Evolutionary conservation across 2,797 vertebrate species (phyloP), one percentile per base, ranked within the genome.

Genomic region (Spheniscus humboldti): DNA sequence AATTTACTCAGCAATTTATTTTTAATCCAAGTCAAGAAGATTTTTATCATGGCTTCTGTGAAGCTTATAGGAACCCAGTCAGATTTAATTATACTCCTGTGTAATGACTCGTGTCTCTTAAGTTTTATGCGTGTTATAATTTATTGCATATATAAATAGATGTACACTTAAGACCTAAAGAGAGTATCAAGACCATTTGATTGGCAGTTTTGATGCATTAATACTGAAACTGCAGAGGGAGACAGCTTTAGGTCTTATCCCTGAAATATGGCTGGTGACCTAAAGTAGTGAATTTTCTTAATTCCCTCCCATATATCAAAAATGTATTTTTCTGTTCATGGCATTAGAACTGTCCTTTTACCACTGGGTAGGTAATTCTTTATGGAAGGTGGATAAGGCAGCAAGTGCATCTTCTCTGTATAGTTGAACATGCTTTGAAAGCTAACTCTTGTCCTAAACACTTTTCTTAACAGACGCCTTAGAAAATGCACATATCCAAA

Each of bases 1-100:
- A 91, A 97, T 98, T 98, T 96, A 88, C 90, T 95, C 69, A 91
- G 94, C 71, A 95, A 96, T 97, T 97, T 96, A 92, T 94, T 94
- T 94, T 97, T 97, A 96, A 96, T 97, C 86, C 53, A 82, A 88
- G 47, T 86, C 60, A 80, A 64, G 89, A 93, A 88, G 85, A 87
- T 90, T 78, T 97, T 97, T 96, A 95, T 95, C 35, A 27, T 56
- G 72, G 88, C 82, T 97, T 94, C 90, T 91, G 17, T 67, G 88
- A 96, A 93, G 85, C 62, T 59, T 68, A 48, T 45, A 81, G 84
- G 63, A 95, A 45, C 59, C 35, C 71, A 94, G 92, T 83, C 82
- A 91, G 86, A 94, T 94, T 96, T 97, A 90, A 95, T 96, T 97
- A 86, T 95, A 73, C 71, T 97, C 87, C 23, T 5, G n/a, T 92